Evolutionary conservation across 1,140 invertebrate species (phyloP), one percentile per base, ranked within the genome.

Genomic region (Paramacrobiotus metropolitanus): DNA sequence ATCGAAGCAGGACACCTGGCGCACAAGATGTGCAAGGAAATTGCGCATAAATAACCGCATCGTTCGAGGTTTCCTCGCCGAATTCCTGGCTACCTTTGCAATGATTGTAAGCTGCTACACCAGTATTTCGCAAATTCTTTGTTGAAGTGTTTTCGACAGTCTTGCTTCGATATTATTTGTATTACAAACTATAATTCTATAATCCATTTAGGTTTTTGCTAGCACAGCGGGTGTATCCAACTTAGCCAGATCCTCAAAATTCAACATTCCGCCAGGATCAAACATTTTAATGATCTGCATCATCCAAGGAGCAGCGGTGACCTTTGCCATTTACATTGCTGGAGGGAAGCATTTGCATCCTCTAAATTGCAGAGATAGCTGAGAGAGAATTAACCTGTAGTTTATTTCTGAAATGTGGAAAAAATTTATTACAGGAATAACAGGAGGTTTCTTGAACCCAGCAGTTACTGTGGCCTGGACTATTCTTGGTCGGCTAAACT

Each of bases 401-500:
- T n/a, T n/a, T n/a, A n/a, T n/a, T n/a, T n/a, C n/a, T n/a, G n/a
- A n/a, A n/a, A n/a, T n/a, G n/a, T n/a, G n/a, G n/a, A n/a, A n/a
- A n/a, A 18, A 61, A 29, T 21, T 63, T 44, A 34, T 59, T 30
- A 59, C 61, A 30, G 24, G 45, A 24, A 30, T 64, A 69, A 40
- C 61, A 77, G 78, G 78, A 60, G 77, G 71, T 1, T 79, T 80
- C 67, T 64, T 80, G 9, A 80, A 80, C 67, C 78, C 78, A 18
- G 76, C 77, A 3, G 76, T 80, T 1, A 73, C 77, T 0, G 59
- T 79, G 20, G 73, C 76, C 21, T 67, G 75, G 64, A 73, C 72
- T 0, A 60, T 71, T 20, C 62, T 78, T n/a, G 73, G 75, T 2
- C 71, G 72, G 63, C 67, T 75, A 9, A 65, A 68, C 2, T 77